Base-by-base conservation (phyloP, 2,888 invertebrate species). In the Agrilus mali region DNA sequence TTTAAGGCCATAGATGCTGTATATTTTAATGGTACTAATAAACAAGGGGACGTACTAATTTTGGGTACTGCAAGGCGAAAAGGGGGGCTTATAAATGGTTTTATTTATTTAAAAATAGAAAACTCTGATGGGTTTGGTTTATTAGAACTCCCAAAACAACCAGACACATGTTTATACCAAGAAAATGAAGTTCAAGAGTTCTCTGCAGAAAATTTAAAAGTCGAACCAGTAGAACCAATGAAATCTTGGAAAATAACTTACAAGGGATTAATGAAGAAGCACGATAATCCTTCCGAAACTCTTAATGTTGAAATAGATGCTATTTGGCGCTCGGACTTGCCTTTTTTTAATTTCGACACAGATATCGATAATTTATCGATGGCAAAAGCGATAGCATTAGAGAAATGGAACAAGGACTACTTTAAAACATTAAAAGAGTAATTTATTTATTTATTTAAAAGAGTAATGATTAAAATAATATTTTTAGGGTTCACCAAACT, bases 1-100 rank as follows among this genome's bases (percentile, higher is more conserved):
- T 68, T 68, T 42, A 59, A 82, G 78, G 78, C 81, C 4, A 75
- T 82, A 22, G 85, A 86, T 64, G 76, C 73, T 0, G 73, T 78
- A 6, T 78, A 76, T 52, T 77, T 77, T 55, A 78, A 78, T 55
- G 76, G 76, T 1, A 72, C 77, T 22, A 77, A 75, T 45, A 63
- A 66, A 40, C 67, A 75, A 38, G 82, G 79, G 1, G 69, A 70
- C 44, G 75, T 72, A 36, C 54, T 83, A 10, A 69, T 80, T 17
- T 72, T 75, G 38, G 79, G 78, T 1, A 65, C 75, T 10, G 78
- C 79, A 0, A 63, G 77, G 46, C 65, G 78, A 50, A 73, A 72
- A 2, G 65, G 75, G 35, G 67, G 71, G 35, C 60, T 72, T 13
- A 70, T 78, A 12, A 80, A 82, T 58, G 73, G 78, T 2, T 76